Evolutionary conservation across 2,797 vertebrate genomes (phyloP).

Genomic region (Coregonus sp.): DNA sequence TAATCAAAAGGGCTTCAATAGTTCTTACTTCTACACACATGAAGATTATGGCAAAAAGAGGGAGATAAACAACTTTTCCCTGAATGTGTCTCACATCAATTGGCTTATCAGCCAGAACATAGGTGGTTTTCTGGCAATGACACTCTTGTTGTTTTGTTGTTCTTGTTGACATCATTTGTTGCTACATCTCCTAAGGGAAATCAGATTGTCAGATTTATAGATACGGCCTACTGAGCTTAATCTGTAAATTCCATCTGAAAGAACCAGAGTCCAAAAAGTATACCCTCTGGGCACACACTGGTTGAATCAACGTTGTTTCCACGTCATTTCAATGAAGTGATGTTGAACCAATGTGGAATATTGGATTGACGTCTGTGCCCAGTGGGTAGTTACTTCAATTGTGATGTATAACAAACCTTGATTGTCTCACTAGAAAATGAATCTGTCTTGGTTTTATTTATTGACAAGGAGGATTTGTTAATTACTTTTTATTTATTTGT

Average conservation of each 20-base stretch:
- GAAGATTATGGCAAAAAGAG: constrained; percentile 38
- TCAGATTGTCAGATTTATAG: too few species aligned
- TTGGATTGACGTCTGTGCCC: too few species aligned
- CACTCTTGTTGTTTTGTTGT: background rate
- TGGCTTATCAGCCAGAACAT: constrained; percentile 26
- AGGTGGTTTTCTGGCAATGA: constrained; percentile 32
- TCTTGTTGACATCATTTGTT: background rate
- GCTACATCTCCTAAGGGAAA: background rate
- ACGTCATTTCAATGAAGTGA: too few species aligned
- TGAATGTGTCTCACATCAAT: constrained; percentile 1
- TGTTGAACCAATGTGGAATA: too few species aligned
- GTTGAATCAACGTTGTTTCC: too few species aligned
- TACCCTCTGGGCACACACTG: background rate
- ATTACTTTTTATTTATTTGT: background rate
- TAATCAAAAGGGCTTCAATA: constrained; percentile 16
- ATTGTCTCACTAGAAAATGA: background rate
- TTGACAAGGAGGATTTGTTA: constrained; percentile 17
- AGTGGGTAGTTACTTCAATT: background rate
- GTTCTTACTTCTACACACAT: constrained; percentile 33
- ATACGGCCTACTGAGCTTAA: background rate
- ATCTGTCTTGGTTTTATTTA: background rate
- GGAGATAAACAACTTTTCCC: constrained; percentile 22
- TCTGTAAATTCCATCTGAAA: background rate
- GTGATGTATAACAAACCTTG: background rate
- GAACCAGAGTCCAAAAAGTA: background rate